Conservation (phyloP, 2,888 invertebrate genomes). For the Sthenelais limicola region DNA sequence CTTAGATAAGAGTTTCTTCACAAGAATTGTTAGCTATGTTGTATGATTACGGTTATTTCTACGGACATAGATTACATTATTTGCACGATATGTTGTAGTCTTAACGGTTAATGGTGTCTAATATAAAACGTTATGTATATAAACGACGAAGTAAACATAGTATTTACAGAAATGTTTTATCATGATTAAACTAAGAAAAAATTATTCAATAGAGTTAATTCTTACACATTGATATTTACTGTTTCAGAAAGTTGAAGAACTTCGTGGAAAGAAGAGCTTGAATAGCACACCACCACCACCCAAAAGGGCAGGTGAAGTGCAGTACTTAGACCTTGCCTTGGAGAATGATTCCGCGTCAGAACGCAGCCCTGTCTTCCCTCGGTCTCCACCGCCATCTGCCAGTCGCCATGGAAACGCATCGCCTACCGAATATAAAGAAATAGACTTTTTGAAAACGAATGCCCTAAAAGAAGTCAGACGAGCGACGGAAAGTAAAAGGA, state of each 20-base stretch:
- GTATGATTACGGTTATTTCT: too few species aligned
- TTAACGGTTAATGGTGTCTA: too few species aligned
- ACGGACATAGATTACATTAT: too few species aligned
- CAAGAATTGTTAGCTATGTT: too few species aligned
- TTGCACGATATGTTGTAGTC: too few species aligned
- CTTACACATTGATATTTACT: too few species aligned
- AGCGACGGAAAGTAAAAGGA: conserved; percentile 76
- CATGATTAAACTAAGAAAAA: too few species aligned
- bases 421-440: conserved; percentile 84
- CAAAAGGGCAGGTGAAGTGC: conserved; percentile 40
- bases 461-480: conserved; percentile 90
- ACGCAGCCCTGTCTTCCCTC: conserved; percentile 40
- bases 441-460: conserved; percentile 94
- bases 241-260: conserved; percentile 15
- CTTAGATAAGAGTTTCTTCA: too few species aligned
- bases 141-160: too few species aligned
- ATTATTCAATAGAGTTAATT: too few species aligned
- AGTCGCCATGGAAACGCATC: conserved; percentile 17
- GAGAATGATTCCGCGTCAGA: conserved; percentile 21
- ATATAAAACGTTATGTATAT: too few species aligned
- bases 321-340: conserved; percentile 86
- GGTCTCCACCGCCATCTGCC: conserved; percentile 33
- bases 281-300: conserved; percentile 49
- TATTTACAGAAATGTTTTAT: too few species aligned
- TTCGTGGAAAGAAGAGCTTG: conserved; percentile 34